phyloP scores from a whole-genome alignment of 2,888 invertebrate genomes.

The Acleris cristana region DNA sequence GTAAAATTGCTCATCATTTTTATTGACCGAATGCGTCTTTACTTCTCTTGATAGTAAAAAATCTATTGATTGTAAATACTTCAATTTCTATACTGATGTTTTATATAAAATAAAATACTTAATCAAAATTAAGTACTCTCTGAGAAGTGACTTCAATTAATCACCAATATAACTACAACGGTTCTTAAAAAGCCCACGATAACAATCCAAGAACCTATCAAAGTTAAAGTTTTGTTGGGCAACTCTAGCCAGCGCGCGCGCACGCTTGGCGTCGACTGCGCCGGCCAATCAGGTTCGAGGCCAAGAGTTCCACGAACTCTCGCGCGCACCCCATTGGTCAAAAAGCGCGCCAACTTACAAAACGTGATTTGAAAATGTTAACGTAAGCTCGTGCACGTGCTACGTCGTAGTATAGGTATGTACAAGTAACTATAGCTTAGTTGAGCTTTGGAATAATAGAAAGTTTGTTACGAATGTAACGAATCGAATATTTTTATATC shows the following conservation, averaged over 20 bases:
- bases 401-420: slow-evolving; percentile 13
- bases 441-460: slow-evolving; percentile 27
- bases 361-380: slow-evolving; percentile 56
- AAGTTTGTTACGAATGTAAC: slow-evolving; percentile 33
- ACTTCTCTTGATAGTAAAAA: too few species aligned
- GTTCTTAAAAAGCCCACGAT: slow-evolving; percentile 21
- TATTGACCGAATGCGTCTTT: too few species aligned
- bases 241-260: slow-evolving; percentile 30
- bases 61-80: too few species aligned
- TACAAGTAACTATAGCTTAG: slow-evolving; percentile 18
- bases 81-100: too few species aligned
- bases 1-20: too few species aligned
- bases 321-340: slow-evolving; percentile 57
- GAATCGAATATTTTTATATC: slow-evolving; percentile 20
- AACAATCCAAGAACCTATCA: slow-evolving; percentile 10
- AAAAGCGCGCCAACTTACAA: slow-evolving; percentile 66
- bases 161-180: background rate
- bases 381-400: slow-evolving; percentile 54
- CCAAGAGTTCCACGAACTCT: slow-evolving; percentile 75
- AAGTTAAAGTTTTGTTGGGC: slow-evolving; percentile 30
- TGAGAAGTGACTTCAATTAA: too few species aligned
- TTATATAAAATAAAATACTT: too few species aligned
- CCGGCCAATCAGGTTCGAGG: slow-evolving; percentile 65
- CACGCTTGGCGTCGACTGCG: slow-evolving; percentile 38
- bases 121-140: too few species aligned